Base-by-base conservation (phyloP, 1,140 invertebrate genomes). In the Sycophaga agraensis region DNA sequence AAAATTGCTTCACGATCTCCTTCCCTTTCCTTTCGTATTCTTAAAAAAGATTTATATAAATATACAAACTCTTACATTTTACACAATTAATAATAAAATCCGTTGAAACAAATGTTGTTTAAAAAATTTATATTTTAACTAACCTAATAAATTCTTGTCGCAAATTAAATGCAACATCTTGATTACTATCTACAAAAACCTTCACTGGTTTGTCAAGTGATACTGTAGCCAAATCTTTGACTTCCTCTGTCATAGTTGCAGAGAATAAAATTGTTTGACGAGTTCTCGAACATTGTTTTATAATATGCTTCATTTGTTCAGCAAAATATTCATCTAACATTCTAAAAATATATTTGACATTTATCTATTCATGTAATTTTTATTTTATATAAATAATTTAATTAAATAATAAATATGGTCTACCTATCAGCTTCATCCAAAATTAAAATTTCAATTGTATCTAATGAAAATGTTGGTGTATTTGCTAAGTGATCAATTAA, bases 311-410 rank as follows among this genome's bases (percentile, higher is more conserved):
- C 92, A 99, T 96, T 79, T 99, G 97, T 67, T 98, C 94, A 0
- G 93, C 92, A 82, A 99, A 99, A 76, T 94, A 94, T 77, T 99
- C 97, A 81, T 99, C 97, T 68, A 99, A 82, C 94, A 99, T 98
- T 68, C 95, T 91, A 72, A 71, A 74, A 69, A 76, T 40, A 73
- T 69, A 43, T 68, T 31, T 54, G 12, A 42, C 12, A 51, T 57
- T 49, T 61, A 61, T 70, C 35, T 19, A 17, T 26, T 60, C 2
- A 2, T 2, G 2, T 48, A 31, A 0, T 49, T 31, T 31, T 14
- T 16, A 28, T 48, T 48, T 16, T 28, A n/a, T 6, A 8, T 16
- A 9, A 6, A 5, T n/a, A 42, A 19, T 19, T 3, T 42, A 16
- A 22, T 22, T 4, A 12, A 5, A 28, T 11, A 4, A 28, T 28